Evolutionary conservation across 2,797 vertebrate genomes (phyloP).

Genomic region (Sebastes matsubarae): DNA sequence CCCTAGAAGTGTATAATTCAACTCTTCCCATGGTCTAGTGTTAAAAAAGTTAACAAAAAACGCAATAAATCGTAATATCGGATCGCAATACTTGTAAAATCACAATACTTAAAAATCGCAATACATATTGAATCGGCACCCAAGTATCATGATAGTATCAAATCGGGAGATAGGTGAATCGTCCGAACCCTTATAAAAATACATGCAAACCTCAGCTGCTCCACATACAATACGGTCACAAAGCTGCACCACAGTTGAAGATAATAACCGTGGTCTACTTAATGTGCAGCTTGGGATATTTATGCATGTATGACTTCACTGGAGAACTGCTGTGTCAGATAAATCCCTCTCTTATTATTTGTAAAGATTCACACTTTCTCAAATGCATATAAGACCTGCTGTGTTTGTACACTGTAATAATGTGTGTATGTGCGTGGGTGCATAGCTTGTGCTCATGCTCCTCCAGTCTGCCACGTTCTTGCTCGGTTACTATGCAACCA

Average conservation of each 20-base stretch:
- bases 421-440: conserved; percentile 19
- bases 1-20: too few species aligned
- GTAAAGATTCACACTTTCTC: conserved; percentile 36
- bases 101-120: too few species aligned
- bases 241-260: neutral
- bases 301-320: conserved; percentile 42
- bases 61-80: too few species aligned
- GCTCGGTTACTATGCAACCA: conserved; percentile 77
- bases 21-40: too few species aligned
- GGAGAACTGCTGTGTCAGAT: conserved; percentile 63
- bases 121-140: too few species aligned
- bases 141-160: too few species aligned
- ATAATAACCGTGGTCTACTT: conserved; percentile 51
- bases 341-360: conserved; percentile 20
- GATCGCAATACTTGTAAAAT: too few species aligned
- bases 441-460: conserved; percentile 33
- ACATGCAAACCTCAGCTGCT: conserved; percentile 39
- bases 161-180: too few species aligned
- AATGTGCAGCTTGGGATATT: conserved; percentile 50
- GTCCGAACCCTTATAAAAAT: conserved; percentile 15
- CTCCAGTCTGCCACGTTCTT: conserved; percentile 64
- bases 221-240: conserved; percentile 20
- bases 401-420: conserved; percentile 34
- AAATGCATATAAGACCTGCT: conserved; percentile 27
- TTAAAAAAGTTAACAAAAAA: too few species aligned